Percentiles rank a stretch among this genome's conserved stretches.
These are phyloP conservation scores for Rhea pennata DNA, from an alignment of 2,113 vertebrate species.

Conservation along the genomic window DNA sequence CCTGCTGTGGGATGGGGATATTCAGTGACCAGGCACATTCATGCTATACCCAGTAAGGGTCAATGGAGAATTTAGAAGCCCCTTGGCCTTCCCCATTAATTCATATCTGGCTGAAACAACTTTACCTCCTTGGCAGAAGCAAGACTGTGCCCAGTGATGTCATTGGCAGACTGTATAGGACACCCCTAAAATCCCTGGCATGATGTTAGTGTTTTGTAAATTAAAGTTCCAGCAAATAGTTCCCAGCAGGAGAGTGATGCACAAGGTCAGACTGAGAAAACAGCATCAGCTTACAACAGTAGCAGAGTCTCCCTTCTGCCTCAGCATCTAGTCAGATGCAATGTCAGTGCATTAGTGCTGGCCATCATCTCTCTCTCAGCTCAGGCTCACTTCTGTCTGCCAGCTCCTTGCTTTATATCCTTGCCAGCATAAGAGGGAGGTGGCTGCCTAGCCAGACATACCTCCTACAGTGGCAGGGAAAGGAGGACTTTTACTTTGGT, in stretches of 20 bases:
- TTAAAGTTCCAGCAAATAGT: not conserved
- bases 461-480: not conserved
- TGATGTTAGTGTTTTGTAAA: not conserved
- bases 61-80: not conserved
- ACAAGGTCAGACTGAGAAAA: not conserved
- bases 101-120: not conserved
- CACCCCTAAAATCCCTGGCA: not conserved
- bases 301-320: not conserved
- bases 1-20: not conserved
- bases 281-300: not conserved
- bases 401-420: slow-evolving; percentile 36
- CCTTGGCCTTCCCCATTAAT: not conserved
- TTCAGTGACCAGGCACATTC: not conserved
- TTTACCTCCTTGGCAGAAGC: not conserved
- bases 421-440: slow-evolving; percentile 5
- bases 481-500: not conserved
- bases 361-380: slow-evolving; percentile 32
- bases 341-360: not conserved
- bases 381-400: slow-evolving; percentile 7
- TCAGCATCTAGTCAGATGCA: not conserved
- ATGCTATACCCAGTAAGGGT: not conserved
- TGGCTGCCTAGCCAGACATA: slow-evolving; percentile 26
- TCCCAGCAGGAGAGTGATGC: not conserved
- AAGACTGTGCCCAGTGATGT: not conserved
- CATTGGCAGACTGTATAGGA: not conserved